A percentile compares a stretch with the other conserved stretches of the same genome.
Evolutionary conservation across 2,888 invertebrate genomes (phyloP).

Genomic region (Oxycera nigricornis): DNA sequence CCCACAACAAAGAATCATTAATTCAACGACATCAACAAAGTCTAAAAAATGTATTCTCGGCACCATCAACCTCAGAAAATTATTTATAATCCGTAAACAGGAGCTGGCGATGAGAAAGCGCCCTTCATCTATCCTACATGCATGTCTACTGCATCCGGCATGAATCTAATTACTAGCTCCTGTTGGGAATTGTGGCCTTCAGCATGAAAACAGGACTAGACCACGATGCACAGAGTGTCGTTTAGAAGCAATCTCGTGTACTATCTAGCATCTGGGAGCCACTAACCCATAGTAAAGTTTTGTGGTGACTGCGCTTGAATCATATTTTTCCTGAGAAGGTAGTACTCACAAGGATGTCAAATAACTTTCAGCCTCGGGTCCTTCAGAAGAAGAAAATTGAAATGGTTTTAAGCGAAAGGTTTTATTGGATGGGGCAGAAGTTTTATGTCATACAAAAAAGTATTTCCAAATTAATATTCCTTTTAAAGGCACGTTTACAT

Average conservation of each 20-base stretch:
- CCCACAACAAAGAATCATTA: not conserved
- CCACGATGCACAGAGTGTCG: slow-evolving; percentile 1
- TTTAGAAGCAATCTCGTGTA: not conserved
- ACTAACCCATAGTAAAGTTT: not conserved
- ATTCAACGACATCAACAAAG: slow-evolving; percentile 20
- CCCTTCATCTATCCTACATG: not conserved
- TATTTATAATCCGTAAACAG: slow-evolving; percentile 41
- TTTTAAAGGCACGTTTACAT: no score
- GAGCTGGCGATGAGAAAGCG: not conserved
- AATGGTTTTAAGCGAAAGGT: no score
- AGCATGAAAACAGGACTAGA: not conserved
- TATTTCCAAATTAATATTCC: no score
- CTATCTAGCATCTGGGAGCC: not conserved
- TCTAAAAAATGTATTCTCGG: slow-evolving; percentile 11
- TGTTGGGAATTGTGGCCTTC: slow-evolving; percentile 34
- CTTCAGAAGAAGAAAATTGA: no score
- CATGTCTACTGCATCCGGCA: slow-evolving; percentile 40
- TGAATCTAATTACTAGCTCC: slow-evolving; percentile 44
- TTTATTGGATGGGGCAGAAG: no score
- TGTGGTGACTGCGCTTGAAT: not conserved
- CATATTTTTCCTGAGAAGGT: not conserved
- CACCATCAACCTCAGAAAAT: slow-evolving; percentile 40
- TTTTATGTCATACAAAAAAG: no score
- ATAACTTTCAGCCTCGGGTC: no score
- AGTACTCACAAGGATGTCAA: no score